Evolutionary conservation across 2,888 invertebrate species (phyloP).

Genomic region (Andrena hattorfiana): DNA sequence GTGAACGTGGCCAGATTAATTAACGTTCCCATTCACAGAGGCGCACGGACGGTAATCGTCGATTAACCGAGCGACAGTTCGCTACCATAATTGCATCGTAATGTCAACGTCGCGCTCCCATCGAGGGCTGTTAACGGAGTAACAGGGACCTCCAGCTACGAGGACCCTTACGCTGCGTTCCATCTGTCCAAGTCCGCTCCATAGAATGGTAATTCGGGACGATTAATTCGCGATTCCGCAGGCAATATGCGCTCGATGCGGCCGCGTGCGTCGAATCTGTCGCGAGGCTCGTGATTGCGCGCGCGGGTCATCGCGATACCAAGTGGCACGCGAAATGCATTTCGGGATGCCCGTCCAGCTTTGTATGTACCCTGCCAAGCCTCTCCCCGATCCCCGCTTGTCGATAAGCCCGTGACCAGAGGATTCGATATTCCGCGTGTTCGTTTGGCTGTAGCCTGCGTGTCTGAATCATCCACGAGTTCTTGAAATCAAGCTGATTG

Average conservation of each 20-base stretch:
- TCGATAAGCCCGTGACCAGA: neutral
- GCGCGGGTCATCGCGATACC: constrained; percentile 38
- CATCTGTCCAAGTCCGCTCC: constrained; percentile 46
- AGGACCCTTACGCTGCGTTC: constrained; percentile 40
- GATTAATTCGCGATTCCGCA: constrained; percentile 69
- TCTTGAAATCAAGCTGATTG: neutral
- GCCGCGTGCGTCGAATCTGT: constrained; percentile 64
- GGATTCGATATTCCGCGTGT: neutral
- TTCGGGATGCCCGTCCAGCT: constrained; percentile 20
- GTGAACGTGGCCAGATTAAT: constrained; percentile 55
- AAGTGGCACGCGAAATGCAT: constrained; percentile 36
- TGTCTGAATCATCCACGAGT: neutral
- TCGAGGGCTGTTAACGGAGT: constrained; percentile 30
- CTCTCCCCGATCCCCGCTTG: neutral
- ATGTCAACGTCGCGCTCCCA: constrained; percentile 42
- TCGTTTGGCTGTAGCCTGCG: neutral
- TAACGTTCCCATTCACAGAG: constrained; percentile 50
- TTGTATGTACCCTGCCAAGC: neutral
- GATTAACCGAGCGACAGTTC: constrained; percentile 50
- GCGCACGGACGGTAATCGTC: constrained; percentile 47
- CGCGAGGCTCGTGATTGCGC: constrained; percentile 47
- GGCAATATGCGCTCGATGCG: constrained; percentile 60
- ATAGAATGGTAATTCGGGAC: constrained; percentile 65
- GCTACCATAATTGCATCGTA: constrained; percentile 52
- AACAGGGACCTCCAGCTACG: constrained; percentile 37